Conservation (phyloP, 2,113 vertebrate species). For the Pipra filicauda region DNA sequence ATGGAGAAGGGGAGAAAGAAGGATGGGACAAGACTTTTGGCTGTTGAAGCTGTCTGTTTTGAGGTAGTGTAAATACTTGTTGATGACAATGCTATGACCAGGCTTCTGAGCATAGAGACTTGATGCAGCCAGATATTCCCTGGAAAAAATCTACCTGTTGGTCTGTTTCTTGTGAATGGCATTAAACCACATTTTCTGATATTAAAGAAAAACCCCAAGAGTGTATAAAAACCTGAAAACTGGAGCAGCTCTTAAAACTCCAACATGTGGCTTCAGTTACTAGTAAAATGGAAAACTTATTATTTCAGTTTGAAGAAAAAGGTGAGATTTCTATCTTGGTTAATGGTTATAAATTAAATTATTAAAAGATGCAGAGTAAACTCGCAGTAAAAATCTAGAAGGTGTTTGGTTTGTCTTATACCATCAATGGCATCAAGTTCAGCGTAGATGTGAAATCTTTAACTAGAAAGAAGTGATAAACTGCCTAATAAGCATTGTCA, state of each 20-base stretch:
- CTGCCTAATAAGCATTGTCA: neutral
- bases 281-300: neutral
- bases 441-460: neutral
- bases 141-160: neutral
- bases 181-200: neutral
- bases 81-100: rapidly evolving
- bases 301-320: neutral
- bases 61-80: neutral
- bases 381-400: neutral
- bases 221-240: neutral
- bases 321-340: neutral
- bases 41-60: neutral
- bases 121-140: neutral
- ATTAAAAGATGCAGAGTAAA: neutral
- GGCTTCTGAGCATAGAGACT: neutral
- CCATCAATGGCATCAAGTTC: neutral
- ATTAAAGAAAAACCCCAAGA: neutral
- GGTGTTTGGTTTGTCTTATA: neutral
- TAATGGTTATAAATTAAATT: neutral
- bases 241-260: neutral
- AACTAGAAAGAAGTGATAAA: neutral
- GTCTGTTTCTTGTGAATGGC: neutral
- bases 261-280: neutral
- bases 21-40: neutral
- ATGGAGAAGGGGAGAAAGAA: neutral